Base-by-base conservation (phyloP, 23 tunicate genomes). In the Phallusia fumigata region DNA sequence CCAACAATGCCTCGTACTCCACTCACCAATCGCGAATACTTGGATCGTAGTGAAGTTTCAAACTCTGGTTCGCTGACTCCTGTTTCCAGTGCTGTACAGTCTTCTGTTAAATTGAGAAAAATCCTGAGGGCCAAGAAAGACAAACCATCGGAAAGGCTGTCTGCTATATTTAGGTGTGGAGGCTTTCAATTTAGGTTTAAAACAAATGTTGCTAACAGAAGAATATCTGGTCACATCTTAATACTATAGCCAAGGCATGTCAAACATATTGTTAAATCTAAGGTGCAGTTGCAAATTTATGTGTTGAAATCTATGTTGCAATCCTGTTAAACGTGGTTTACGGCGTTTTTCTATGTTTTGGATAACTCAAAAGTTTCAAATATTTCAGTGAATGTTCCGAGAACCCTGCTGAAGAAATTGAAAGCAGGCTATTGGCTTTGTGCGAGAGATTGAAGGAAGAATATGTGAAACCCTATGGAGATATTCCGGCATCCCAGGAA, bases 11-110 rank as follows among this genome's bases (percentile, higher is more conserved):
- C 85, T 21, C 83, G 78, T 50, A 96, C 99, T 0, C 99, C 99
- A 28, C 82, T 96, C 19, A 96, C 99, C 33, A 96, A 96, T 65
- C 82, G 99, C 21, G 85, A 88, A 53, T 88, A 88, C 51, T 65
- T 96, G 49, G 81, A 79, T 0, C 91, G 91, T 19, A 82, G 52
- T 35, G 77, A 81, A 13, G 45, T 64, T 5, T 80, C 74, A 3
- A 69, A 65, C 30, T 44, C 52, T 18, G 40, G 40, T 12, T 64
- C 76, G 11, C 75, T 82, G 1, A 89, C 91, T 13, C 94, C 95
- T 28, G 94, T 87, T 11, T 83, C 94, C 0, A 36, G 83, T 1
- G 80, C 90, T 0, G 36, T 75, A 13, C 91, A 81, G 33, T 40
- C 87, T 75, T 82, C 86, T 11, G 47, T 76, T 13, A 94, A 89